These are phyloP conservation scores for Paralvinella palmiformis DNA, from an alignment of 1,140 invertebrate species.

Conservation along the genomic window DNA sequence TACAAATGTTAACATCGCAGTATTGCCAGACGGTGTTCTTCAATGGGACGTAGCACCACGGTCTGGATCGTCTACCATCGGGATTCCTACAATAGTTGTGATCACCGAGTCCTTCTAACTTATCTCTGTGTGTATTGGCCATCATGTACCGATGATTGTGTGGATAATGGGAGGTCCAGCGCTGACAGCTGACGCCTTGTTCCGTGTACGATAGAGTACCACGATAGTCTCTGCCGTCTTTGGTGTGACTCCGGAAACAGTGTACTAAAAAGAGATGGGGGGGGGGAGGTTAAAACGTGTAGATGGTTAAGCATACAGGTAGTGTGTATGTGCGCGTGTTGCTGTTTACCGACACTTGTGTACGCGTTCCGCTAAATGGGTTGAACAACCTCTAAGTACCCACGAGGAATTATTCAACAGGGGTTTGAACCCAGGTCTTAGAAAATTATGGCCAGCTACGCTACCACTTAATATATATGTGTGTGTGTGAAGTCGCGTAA, in stretches of 20 bases:
- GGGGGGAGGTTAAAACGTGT: not conserved
- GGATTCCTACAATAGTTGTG: slow-evolving; percentile 38
- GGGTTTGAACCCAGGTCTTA: too few relatives aligned
- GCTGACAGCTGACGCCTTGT: slow-evolving; percentile 37
- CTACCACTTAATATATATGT: too few relatives aligned
- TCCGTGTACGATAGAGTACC: slow-evolving; percentile 32
- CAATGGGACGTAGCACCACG: slow-evolving; percentile 37
- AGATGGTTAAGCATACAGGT: too few relatives aligned
- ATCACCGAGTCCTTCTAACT: slow-evolving; percentile 29
- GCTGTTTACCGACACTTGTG: too few relatives aligned
- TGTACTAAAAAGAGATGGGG: not conserved
- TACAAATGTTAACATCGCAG: slow-evolving; percentile 26
- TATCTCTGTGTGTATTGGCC: slow-evolving; percentile 15
- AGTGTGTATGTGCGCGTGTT: too few relatives aligned
- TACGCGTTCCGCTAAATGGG: too few relatives aligned
- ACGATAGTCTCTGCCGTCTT: slow-evolving; percentile 38
- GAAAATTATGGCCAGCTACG: too few relatives aligned
- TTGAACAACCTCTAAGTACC: too few relatives aligned
- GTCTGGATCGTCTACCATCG: slow-evolving; percentile 21
- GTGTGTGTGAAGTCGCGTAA: too few relatives aligned
- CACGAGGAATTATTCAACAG: too few relatives aligned
- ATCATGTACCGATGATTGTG: slow-evolving; percentile 30
- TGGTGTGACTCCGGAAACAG: slow-evolving; percentile 26
- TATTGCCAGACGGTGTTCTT: slow-evolving; percentile 27
- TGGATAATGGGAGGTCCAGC: slow-evolving; percentile 40